Evolutionary conservation across 2,888 invertebrate species (phyloP).

Genomic region (Eristalis pertinax): DNA sequence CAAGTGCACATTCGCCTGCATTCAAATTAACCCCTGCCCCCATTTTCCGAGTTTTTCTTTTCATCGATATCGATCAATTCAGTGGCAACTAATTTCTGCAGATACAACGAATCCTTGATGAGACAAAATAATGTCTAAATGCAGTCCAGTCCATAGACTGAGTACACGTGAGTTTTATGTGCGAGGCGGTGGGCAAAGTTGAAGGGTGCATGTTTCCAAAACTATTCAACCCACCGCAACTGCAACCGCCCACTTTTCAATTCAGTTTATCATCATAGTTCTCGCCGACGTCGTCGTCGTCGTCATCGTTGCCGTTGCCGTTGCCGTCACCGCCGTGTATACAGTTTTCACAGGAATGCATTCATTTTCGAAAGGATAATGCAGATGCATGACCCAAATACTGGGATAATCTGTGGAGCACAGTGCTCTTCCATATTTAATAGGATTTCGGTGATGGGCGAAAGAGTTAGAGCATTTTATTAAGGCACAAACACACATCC

Average conservation of each 20-base stretch:
- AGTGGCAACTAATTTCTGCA: constrained; percentile 32
- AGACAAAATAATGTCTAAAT: constrained; percentile 43
- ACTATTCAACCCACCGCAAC: neutral
- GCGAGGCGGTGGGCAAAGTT: neutral
- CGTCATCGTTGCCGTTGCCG: neutral
- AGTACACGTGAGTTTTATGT: neutral
- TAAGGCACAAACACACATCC: neutral
- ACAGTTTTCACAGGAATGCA: constrained; percentile 37
- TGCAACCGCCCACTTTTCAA: neutral
- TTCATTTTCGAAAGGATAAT: constrained; percentile 52
- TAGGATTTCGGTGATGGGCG: constrained; percentile 12
- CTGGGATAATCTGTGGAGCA: constrained; percentile 42
- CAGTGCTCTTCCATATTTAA: constrained; percentile 8
- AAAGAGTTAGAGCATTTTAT: constrained; percentile 7
- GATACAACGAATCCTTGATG: constrained; percentile 15
- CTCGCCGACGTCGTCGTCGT: constrained; percentile 3
- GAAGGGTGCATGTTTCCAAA: neutral
- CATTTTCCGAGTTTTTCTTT: no score
- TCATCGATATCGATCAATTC: constrained; percentile 9
- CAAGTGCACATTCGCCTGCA: no score
- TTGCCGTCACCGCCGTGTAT: neutral
- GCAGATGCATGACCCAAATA: constrained; percentile 67
- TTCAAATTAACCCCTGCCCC: no score
- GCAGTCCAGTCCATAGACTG: neutral
- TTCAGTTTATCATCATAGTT: neutral